Evolutionary conservation across 1,140 invertebrate species (phyloP).

Genomic region (Zaprionus africanus): DNA sequence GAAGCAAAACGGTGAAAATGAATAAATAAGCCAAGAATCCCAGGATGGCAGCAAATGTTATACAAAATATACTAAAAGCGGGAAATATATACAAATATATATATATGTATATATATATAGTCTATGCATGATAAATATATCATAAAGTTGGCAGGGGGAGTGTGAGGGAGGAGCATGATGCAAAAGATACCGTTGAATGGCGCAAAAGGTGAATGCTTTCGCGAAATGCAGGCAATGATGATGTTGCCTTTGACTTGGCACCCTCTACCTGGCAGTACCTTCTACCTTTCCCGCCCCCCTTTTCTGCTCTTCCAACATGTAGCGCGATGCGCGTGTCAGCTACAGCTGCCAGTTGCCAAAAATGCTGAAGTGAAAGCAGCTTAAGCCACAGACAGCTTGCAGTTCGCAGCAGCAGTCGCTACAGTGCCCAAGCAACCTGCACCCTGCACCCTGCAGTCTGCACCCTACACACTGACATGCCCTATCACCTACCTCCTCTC

Average conservation of each 20-base stretch:
- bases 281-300: not conserved
- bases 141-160: not conserved
- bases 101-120: not conserved
- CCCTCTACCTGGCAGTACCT: not conserved
- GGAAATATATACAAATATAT: not conserved
- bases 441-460: not conserved
- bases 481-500: not conserved
- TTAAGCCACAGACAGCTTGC: constrained; percentile 29
- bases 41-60: constrained; percentile 1
- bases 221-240: constrained; percentile 1
- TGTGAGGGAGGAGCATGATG: no score
- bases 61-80: not conserved
- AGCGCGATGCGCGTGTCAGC: constrained; percentile 37
- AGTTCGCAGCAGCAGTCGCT: not conserved
- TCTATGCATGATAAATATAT: constrained; percentile 1
- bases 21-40: constrained; percentile 6
- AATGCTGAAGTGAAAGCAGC: constrained; percentile 15
- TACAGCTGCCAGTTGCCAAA: constrained; percentile 39
- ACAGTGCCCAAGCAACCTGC: not conserved
- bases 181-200: not conserved
- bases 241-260: not conserved
- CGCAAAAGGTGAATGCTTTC: not conserved
- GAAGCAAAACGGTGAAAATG: not conserved
- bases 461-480: not conserved
- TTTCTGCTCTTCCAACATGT: not conserved